These are phyloP conservation scores for Eulemur rubriventer DNA, from an alignment of 2,797 vertebrate genomes.

Conservation along the genomic window DNA sequence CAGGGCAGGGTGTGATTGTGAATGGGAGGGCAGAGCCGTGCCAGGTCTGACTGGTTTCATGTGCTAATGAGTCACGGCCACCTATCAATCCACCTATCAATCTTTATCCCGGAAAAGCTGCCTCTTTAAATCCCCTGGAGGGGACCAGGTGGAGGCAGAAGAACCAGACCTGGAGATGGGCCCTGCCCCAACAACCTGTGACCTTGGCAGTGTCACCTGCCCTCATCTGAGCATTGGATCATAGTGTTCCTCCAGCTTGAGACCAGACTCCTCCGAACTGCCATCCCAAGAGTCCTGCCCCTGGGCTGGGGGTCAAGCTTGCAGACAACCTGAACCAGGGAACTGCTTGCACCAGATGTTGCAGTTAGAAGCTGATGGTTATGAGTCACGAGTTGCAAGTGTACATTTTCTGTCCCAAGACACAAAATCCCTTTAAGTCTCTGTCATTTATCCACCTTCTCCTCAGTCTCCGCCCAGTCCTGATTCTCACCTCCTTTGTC, in stretches of 20 bases:
- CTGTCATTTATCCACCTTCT: not conserved
- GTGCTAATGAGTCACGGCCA: constrained; percentile 38
- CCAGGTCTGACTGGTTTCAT: constrained; percentile 57
- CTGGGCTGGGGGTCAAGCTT: not conserved
- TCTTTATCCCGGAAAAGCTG: constrained; percentile 23
- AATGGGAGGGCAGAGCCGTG: not conserved
- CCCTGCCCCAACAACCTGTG: not conserved
- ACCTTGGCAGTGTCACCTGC: not conserved
- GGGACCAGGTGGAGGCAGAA: not conserved
- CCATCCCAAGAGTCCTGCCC: not conserved
- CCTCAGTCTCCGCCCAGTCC: not conserved
- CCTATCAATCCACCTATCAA: not conserved
- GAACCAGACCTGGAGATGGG: not conserved
- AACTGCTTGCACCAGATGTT: not conserved
- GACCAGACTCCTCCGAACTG: not conserved
- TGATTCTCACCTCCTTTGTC: not conserved
- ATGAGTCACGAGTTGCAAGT: not conserved
- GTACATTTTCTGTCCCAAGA: not conserved
- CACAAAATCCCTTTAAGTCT: not conserved
- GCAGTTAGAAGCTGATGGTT: not conserved
- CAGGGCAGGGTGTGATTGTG: not conserved
- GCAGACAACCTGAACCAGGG: not conserved
- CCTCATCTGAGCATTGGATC: not conserved
- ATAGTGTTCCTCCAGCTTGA: not conserved
- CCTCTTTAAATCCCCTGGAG: constrained; percentile 17